A percentile compares a stretch with the other conserved stretches of the same genome.
Conservation (phyloP, 2,797 vertebrate genomes). For the Rhabdophis nuchalis region DNA sequence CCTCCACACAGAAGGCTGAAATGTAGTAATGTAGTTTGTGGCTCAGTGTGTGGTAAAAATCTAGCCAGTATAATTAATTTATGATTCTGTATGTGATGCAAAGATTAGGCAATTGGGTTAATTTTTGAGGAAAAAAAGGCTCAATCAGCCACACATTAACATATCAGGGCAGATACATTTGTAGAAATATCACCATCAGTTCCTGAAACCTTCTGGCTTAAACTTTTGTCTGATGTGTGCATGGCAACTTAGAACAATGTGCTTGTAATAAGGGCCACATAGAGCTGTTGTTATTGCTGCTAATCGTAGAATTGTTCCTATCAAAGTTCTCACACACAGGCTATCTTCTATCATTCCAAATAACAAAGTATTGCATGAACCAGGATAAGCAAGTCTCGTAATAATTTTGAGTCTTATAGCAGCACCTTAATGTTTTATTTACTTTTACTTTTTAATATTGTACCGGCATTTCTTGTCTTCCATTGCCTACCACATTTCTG, state of each 20-base stretch:
- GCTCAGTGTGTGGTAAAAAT: neutral
- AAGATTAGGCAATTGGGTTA: neutral
- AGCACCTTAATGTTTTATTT: conserved; percentile 1
- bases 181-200: neutral
- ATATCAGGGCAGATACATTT: neutral
- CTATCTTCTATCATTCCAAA: neutral
- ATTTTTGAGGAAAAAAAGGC: neutral
- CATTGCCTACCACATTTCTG: neutral
- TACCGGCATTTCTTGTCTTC: neutral
- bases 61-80: neutral
- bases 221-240: neutral
- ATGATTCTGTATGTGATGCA: neutral
- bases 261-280: neutral
- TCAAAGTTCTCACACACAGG: neutral
- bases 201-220: neutral
- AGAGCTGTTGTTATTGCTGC: neutral
- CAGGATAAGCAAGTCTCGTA: neutral
- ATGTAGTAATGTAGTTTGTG: neutral
- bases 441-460: neutral
- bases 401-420: neutral
- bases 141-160: neutral
- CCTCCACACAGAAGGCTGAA: neutral
- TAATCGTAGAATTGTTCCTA: neutral
- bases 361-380: neutral
- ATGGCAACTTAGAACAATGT: neutral